Base-by-base conservation (phyloP, 2,888 invertebrate species). In the Cryptus viduatorius region DNA sequence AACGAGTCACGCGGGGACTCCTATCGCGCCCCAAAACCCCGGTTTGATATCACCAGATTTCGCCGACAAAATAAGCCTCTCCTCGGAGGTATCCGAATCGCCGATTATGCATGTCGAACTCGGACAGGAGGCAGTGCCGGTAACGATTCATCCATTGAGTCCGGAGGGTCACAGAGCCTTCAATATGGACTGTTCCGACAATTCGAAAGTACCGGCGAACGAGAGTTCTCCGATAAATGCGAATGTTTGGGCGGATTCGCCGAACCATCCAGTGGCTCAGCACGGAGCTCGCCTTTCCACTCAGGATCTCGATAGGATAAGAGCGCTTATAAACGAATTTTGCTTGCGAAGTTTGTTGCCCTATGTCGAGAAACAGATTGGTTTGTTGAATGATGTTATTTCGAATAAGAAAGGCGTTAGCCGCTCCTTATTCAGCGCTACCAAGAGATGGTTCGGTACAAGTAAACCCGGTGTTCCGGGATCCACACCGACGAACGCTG, bases 391-490 rank as follows among this genome's bases (percentile, higher is more conserved):
- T 91, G 98, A 98, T 92, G 95, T 96, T 88, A 96, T 97, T 77
- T 96, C 97, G 29, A 97, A 97, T 91, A 97, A 97, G 91, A 98
- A 99, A 94, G 98, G 98, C 5, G 97, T 99, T 3, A 98, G 98
- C 92, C 96, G 98, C 91, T 98, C 98, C 0, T 94, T 99, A 86
- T 95, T 99, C 86, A 98, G 98, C 92, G 99, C 98, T 19, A 98
- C 99, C 1, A 98, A 98, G 94, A 95, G 99, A 89, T 98, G 98
- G 97, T 99, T 99, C 94, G 98, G 97, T 19, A 97, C 98, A 8
- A 98, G 96, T 89, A 98, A 98, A 94, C 97, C 97, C 2, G 97
- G 97, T 8, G 95, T 95, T 53, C 95, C 95, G 79, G 94, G 94
- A 50, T 93, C 94, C 16, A 95, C 96, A 82, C 95, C 96, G 69